Evolutionary conservation across 2,797 vertebrate genomes (phyloP).

Genomic region (Dendrocincla fuliginosa): DNA sequence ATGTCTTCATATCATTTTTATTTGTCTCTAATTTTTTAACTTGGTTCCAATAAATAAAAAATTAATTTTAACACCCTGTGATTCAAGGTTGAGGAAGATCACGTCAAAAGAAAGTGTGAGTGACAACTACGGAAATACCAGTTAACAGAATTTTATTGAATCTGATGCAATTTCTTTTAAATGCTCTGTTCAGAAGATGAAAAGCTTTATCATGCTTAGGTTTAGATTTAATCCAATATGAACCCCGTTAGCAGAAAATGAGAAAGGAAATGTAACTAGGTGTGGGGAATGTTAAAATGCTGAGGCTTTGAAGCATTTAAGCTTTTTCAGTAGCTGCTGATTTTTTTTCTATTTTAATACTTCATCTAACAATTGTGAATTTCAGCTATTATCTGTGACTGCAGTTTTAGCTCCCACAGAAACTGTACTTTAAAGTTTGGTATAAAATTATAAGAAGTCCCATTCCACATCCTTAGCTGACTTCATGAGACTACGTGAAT

Average conservation of each 20-base stretch:
- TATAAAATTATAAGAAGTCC: neutral
- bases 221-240: constrained; percentile 69
- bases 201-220: constrained; percentile 71
- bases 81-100: constrained; percentile 54
- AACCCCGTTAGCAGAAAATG: constrained; percentile 70
- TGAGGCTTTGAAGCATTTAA: constrained; percentile 49
- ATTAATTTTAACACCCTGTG: constrained; percentile 53
- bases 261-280: constrained; percentile 61
- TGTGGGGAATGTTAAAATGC: constrained; percentile 69
- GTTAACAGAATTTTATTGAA: constrained; percentile 70
- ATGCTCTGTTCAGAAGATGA: constrained; percentile 67
- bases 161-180: constrained; percentile 69
- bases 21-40: constrained; percentile 34
- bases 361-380: constrained; percentile 32
- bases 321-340: neutral
- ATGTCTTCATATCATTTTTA: neutral
- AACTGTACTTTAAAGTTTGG: neutral
- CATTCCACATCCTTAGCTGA: neutral
- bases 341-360: constrained; percentile 12
- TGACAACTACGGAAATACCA: constrained; percentile 70
- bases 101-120: constrained; percentile 64
- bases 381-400: neutral
- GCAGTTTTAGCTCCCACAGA: neutral
- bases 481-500: neutral
- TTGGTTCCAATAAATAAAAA: constrained; percentile 42